Evolutionary conservation across 2,888 invertebrate genomes (phyloP).

Genomic region (Conops quadrifasciatus): DNA sequence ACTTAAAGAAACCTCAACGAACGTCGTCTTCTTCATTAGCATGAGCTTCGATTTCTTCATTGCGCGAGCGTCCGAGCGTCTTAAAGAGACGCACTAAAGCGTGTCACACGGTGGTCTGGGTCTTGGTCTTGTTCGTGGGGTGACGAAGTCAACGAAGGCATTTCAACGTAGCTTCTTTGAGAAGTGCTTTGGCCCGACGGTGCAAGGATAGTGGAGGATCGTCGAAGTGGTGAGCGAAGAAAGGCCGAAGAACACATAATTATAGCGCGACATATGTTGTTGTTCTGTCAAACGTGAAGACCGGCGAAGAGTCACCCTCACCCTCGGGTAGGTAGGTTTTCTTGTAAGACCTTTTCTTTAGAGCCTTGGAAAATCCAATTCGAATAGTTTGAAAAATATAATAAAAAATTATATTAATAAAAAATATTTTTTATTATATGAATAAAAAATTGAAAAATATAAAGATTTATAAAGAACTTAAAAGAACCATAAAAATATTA

Average conservation of each 20-base stretch:
- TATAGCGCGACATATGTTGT: constrained; percentile 27
- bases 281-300: neutral
- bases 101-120: neutral
- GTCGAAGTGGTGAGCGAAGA: neutral
- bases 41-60: constrained; percentile 32
- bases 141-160: no score
- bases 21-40: constrained; percentile 28
- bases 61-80: constrained; percentile 35
- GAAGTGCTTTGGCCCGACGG: neutral
- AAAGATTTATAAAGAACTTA: no score
- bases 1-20: constrained; percentile 33
- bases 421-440: no score
- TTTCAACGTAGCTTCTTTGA: constrained; percentile 21
- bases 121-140: constrained; percentile 19
- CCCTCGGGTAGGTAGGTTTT: constrained; percentile 9
- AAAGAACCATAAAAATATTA: no score
- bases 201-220: neutral
- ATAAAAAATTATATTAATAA: no score
- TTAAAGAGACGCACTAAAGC: constrained; percentile 35
- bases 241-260: constrained; percentile 20
- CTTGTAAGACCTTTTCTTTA: neutral
- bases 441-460: no score
- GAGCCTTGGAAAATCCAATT: neutral
- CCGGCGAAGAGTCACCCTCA: neutral
- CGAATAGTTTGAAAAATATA: constrained; percentile 7